Evolutionary conservation across 2,888 invertebrate species (phyloP).

Genomic region (Trimorus sp.): DNA sequence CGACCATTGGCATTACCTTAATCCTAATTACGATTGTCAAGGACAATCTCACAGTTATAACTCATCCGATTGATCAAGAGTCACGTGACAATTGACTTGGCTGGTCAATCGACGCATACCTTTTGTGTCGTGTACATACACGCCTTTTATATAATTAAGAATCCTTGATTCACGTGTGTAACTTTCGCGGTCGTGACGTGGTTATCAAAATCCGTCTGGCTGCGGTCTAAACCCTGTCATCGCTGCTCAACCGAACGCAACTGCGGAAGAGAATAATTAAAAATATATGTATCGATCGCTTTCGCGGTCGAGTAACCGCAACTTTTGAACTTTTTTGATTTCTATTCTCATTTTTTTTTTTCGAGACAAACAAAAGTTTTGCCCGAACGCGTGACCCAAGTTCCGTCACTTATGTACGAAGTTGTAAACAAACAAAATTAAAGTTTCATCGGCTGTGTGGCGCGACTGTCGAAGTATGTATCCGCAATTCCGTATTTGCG

Average conservation of each 20-base stretch:
- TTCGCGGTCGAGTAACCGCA: too few species aligned
- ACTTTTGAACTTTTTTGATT: not conserved
- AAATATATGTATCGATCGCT: too few species aligned
- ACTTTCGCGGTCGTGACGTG: conserved; percentile 46
- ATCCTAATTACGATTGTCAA: conserved; percentile 47
- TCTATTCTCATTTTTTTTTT: not conserved
- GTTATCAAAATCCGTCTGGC: conserved; percentile 10
- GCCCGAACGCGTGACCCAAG: not conserved
- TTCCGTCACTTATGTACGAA: conserved; percentile 12
- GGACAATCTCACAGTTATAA: conserved; percentile 60
- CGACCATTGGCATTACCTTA: conserved; percentile 1
- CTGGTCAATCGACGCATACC: conserved; percentile 54
- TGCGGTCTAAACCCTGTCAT: too few species aligned
- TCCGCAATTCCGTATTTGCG: conserved; percentile 18
- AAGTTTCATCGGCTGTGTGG: conserved; percentile 28
- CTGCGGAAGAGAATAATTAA: too few species aligned
- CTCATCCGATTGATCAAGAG: conserved; percentile 45
- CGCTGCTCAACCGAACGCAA: too few species aligned
- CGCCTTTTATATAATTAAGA: conserved; percentile 57
- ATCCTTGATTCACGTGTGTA: conserved; percentile 50
- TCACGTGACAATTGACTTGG: conserved; percentile 53
- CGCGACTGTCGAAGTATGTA: conserved; percentile 16
- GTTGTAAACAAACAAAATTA: conserved; percentile 43
- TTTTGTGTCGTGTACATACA: conserved; percentile 22
- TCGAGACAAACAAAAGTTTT: not conserved